phyloP scores from a whole-genome alignment of 2,113 vertebrate genomes.

The Halichoerus grypus region DNA sequence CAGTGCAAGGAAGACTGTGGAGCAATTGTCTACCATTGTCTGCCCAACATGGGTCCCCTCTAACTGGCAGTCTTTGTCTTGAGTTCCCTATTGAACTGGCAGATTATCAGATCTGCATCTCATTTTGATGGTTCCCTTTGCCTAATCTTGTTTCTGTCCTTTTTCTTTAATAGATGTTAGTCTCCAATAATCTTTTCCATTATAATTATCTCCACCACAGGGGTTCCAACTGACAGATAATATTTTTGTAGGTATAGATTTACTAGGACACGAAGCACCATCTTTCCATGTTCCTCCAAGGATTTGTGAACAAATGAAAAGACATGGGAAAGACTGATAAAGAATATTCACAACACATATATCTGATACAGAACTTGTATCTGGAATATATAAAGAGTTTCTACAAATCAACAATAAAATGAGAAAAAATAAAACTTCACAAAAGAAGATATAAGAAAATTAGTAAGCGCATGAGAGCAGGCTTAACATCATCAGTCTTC shows the following conservation, averaged over 20 bases:
- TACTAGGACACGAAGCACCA: neutral
- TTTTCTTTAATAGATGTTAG: neutral
- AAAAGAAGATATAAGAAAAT: neutral
- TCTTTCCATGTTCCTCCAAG: neutral
- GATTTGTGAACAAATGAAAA: neutral
- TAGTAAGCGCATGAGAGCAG: neutral
- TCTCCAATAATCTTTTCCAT: neutral
- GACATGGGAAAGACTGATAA: neutral
- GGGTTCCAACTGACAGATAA: neutral
- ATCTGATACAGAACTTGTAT: neutral
- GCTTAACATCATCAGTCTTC: neutral
- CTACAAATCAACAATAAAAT: neutral
- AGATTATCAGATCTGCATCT: neutral
- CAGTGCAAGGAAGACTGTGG: neutral
- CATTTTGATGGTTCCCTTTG: neutral
- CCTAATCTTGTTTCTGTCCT: neutral
- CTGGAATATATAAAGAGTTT: neutral
- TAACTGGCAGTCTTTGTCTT: neutral
- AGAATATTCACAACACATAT: neutral
- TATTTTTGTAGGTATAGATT: neutral
- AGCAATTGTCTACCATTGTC: rapidly evolving
- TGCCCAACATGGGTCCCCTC: rapidly evolving
- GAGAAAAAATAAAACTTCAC: neutral
- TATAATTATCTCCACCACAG: neutral
- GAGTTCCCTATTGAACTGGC: neutral